These are phyloP conservation scores for Desoria tigrina DNA, from an alignment of 2,888 invertebrate species.

Conservation along the genomic window DNA sequence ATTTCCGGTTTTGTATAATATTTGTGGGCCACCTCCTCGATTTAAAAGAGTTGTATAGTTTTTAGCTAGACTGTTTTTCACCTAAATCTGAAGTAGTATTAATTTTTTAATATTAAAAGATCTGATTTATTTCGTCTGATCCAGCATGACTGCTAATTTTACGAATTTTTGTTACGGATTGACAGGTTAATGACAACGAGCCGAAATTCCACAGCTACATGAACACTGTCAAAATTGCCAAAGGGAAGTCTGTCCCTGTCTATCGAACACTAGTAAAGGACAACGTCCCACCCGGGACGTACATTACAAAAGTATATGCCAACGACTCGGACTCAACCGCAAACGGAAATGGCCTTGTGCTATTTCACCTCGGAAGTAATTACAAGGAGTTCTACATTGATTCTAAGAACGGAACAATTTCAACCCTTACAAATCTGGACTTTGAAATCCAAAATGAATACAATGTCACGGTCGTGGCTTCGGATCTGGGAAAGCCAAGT, in stretches of 20 bases:
- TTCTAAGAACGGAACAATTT: slow-evolving; percentile 79
- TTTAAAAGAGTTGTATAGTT: too few species aligned
- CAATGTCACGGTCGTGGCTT: slow-evolving; percentile 78
- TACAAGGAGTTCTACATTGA: slow-evolving; percentile 71
- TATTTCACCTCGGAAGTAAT: slow-evolving; percentile 53
- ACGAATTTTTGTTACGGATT: slow-evolving; percentile 1
- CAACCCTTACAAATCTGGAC: slow-evolving; percentile 71
- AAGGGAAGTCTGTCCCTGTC: slow-evolving; percentile 63
- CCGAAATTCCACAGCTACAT: slow-evolving; percentile 49
- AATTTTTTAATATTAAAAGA: too few species aligned
- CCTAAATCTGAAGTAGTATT: too few species aligned
- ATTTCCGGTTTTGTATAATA: too few species aligned
- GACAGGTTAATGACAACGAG: slow-evolving; percentile 71
- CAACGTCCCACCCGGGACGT: slow-evolving; percentile 69
- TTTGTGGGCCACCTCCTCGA: too few species aligned
- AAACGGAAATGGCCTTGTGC: slow-evolving; percentile 68
- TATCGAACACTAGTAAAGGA: slow-evolving; percentile 76
- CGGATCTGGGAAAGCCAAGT: slow-evolving; percentile 81
- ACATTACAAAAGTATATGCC: slow-evolving; percentile 74
- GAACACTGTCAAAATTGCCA: slow-evolving; percentile 39
- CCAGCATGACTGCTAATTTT: background rate
- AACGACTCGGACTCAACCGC: slow-evolving; percentile 82
- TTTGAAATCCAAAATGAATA: slow-evolving; percentile 68
- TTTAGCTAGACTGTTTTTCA: too few species aligned
- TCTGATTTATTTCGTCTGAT: background rate